phyloP scores from a whole-genome alignment of 2,797 vertebrate genomes.

The Alouatta caraya region DNA sequence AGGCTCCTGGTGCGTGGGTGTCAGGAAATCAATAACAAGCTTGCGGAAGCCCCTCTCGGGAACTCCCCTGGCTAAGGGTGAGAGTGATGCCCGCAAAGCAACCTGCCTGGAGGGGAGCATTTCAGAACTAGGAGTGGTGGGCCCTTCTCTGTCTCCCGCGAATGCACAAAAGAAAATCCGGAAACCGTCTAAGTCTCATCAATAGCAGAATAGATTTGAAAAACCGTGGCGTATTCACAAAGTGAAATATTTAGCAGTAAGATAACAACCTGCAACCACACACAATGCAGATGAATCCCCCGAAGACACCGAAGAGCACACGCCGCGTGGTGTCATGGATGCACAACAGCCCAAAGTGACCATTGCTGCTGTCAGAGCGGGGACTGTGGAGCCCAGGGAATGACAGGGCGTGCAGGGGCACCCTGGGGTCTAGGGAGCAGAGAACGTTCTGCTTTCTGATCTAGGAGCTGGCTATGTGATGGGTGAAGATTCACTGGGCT shows the following conservation, averaged over 20 bases:
- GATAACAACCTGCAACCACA: neutral
- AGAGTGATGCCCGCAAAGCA: neutral
- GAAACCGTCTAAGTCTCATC: neutral
- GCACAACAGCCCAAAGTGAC: fast-evolving
- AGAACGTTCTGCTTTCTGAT: neutral
- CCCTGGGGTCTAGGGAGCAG: fast-evolving
- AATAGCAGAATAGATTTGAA: neutral
- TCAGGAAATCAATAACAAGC: neutral
- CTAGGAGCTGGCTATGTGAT: neutral
- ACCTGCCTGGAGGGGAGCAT: neutral
- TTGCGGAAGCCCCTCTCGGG: fast-evolving
- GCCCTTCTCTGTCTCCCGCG: neutral
- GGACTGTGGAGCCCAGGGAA: fast-evolving
- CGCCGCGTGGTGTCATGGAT: fast-evolving
- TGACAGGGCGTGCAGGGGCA: no score
- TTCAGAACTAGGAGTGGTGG: neutral
- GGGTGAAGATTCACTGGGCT: neutral
- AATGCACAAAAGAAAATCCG: neutral
- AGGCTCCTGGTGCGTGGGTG: fast-evolving
- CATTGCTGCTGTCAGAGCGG: neutral
- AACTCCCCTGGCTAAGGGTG: fast-evolving
- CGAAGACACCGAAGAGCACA: neutral
- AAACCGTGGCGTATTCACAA: neutral
- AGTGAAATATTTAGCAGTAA: no score
- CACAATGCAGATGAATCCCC: no score